phyloP scores from a whole-genome alignment of 2,888 invertebrate genomes.

The Pomacea canaliculata region DNA sequence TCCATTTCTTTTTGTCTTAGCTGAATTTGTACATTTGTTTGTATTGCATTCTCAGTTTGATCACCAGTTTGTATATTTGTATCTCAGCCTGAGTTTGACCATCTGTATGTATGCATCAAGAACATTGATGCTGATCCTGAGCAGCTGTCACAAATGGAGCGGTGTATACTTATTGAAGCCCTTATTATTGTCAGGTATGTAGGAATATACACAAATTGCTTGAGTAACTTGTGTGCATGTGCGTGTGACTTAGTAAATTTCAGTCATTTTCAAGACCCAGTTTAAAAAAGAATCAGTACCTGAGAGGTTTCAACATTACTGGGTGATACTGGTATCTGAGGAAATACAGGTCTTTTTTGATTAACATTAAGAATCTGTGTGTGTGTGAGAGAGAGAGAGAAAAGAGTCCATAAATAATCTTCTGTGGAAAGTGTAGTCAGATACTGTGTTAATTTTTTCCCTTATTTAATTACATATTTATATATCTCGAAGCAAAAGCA shows the following conservation, averaged over 20 bases:
- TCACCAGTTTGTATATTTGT: neutral
- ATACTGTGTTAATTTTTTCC: too few relatives aligned
- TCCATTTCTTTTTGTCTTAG: neutral
- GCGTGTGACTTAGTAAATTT: too few relatives aligned
- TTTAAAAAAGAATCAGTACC: too few relatives aligned
- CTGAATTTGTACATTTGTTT: neutral
- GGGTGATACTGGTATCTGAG: too few relatives aligned
- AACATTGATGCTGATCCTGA: constrained; percentile 78
- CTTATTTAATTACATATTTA: too few relatives aligned
- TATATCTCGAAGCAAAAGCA: neutral
- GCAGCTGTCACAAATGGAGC: constrained; percentile 83
- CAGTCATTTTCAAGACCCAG: too few relatives aligned
- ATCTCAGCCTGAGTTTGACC: constrained; percentile 76
- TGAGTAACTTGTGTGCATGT: neutral
- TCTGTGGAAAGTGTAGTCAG: too few relatives aligned
- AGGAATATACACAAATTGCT: neutral
- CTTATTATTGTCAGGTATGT: constrained; percentile 67
- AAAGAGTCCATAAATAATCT: too few relatives aligned
- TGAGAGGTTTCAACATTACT: too few relatives aligned
- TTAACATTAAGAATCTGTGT: too few relatives aligned
- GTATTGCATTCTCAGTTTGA: neutral
- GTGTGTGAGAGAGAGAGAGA: too few relatives aligned
- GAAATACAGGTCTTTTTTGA: too few relatives aligned
- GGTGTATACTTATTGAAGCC: constrained; percentile 79
- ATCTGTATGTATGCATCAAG: constrained; percentile 83